These are phyloP conservation scores for Calidris pygmaea DNA, from an alignment of 2,113 vertebrate species.

Conservation along the genomic window DNA sequence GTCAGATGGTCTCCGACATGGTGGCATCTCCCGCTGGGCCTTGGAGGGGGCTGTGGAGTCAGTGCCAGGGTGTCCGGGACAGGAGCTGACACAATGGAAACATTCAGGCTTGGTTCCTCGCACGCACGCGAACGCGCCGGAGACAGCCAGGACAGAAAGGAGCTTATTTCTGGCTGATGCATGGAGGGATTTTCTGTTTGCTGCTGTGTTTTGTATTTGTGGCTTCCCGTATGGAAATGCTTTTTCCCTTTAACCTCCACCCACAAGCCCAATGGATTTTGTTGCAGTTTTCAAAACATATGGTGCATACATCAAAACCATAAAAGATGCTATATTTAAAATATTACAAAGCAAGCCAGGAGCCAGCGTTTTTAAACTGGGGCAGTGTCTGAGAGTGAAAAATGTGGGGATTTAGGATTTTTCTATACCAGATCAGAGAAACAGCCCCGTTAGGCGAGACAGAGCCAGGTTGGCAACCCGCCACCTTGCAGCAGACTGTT, in stretches of 20 bases:
- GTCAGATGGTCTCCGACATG: not conserved
- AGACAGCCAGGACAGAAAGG: conserved; percentile 33
- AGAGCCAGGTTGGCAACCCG: not conserved
- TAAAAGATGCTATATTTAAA: conserved; percentile 53
- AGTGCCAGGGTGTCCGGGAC: not conserved
- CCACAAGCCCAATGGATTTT: not conserved
- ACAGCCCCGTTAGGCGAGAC: not conserved
- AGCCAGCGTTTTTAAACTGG: conserved; percentile 36
- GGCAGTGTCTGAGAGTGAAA: conserved; percentile 4
- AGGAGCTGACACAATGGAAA: conserved; percentile 48
- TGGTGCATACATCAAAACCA: conserved; percentile 33
- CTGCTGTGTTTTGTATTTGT: conserved; percentile 23
- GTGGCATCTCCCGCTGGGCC: not conserved
- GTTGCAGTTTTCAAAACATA: conserved; percentile 45
- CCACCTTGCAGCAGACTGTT: conserved; percentile 41
- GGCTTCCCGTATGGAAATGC: conserved; percentile 45
- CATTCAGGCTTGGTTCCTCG: not conserved
- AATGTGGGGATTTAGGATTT: conserved; percentile 41
- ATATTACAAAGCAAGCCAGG: conserved; percentile 47
- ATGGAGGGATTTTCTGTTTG: conserved; percentile 30
- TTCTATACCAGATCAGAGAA: conserved; percentile 24
- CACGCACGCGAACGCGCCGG: not conserved
- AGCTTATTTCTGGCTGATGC: conserved; percentile 28
- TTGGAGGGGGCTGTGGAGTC: not conserved
- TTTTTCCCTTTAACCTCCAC: conserved; percentile 34